Evolutionary conservation across 2,113 vertebrate species (phyloP).

Genomic region (Brachirus orientalis): DNA sequence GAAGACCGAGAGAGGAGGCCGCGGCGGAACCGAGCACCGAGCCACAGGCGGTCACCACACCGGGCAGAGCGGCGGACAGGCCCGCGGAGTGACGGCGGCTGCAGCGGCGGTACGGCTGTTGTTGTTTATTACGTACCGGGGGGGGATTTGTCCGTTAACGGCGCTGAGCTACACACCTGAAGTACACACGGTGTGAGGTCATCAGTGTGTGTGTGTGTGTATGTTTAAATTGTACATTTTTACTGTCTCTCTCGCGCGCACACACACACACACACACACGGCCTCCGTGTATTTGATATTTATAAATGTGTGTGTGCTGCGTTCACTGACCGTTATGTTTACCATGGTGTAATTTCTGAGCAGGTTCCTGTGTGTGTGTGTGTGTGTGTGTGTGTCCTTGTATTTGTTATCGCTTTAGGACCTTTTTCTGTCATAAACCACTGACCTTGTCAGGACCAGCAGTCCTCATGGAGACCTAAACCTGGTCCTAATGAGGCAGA

Average conservation of each 20-base stretch:
- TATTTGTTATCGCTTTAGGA: too few relatives aligned
- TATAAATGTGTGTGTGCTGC: not conserved
- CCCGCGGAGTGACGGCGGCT: not conserved
- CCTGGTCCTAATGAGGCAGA: too few relatives aligned
- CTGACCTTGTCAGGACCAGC: too few relatives aligned
- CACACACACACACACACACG: not conserved
- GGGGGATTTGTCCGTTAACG: slow-evolving; percentile 1
- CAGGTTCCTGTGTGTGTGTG: not conserved
- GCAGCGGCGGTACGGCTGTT: slow-evolving; percentile 38
- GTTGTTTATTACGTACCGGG: slow-evolving; percentile 21
- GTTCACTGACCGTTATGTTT: slow-evolving; percentile 44
- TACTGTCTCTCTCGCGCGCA: too few relatives aligned
- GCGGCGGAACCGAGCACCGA: slow-evolving; percentile 48
- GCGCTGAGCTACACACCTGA: not conserved
- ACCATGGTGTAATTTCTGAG: slow-evolving; percentile 6
- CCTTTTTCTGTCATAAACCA: too few relatives aligned
- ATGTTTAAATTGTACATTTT: not conserved
- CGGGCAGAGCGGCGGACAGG: not conserved
- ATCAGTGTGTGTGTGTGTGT: not conserved
- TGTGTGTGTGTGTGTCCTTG: too few relatives aligned
- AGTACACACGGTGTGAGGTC: not conserved
- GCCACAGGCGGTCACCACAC: not conserved
- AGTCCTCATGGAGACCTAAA: too few relatives aligned
- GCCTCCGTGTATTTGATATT: not conserved
- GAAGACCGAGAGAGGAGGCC: slow-evolving; percentile 30